phyloP scores from a whole-genome alignment of 2,113 vertebrate species.

The Cebidichthys violaceus region DNA sequence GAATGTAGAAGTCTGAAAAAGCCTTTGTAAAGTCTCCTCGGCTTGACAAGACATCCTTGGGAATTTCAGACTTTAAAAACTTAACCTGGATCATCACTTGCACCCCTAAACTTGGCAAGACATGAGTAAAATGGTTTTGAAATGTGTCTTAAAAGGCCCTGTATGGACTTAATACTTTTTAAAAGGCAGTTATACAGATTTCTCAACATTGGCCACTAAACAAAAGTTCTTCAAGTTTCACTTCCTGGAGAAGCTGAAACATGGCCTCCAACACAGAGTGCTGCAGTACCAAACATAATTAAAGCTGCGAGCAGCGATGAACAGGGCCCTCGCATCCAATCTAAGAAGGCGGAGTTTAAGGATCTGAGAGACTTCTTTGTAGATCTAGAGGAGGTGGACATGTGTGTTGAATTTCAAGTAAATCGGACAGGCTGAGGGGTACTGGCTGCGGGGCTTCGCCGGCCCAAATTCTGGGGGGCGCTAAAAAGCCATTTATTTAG shows the following conservation, averaged over 20 bases:
- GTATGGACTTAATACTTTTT: not conserved
- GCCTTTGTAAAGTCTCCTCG: constrained; percentile 44
- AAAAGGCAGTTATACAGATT: not conserved
- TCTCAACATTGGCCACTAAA: not conserved
- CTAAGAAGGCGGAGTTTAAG: too few species aligned
- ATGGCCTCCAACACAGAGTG: not conserved
- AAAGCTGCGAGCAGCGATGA: too few species aligned
- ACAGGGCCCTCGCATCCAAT: too few species aligned
- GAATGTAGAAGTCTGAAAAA: constrained; percentile 40
- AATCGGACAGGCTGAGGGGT: too few species aligned
- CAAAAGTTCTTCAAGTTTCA: not conserved
- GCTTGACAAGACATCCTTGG: constrained; percentile 18
- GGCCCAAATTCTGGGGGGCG: too few species aligned
- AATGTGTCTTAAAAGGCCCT: constrained; percentile 26
- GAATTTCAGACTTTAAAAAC: constrained; percentile 40
- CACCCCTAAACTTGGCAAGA: constrained; percentile 1
- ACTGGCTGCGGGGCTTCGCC: too few species aligned
- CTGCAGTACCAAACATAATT: constrained; percentile 10
- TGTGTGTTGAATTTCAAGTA: too few species aligned
- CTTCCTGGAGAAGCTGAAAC: constrained; percentile 12
- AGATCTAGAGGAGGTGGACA: too few species aligned
- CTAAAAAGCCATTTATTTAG: too few species aligned
- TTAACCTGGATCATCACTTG: constrained; percentile 21
- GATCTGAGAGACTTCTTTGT: too few species aligned
- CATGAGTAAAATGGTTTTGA: constrained; percentile 12